These are phyloP conservation scores for Pachymerium ferrugineum DNA, from an alignment of 2,888 invertebrate species.

Conservation along the genomic window DNA sequence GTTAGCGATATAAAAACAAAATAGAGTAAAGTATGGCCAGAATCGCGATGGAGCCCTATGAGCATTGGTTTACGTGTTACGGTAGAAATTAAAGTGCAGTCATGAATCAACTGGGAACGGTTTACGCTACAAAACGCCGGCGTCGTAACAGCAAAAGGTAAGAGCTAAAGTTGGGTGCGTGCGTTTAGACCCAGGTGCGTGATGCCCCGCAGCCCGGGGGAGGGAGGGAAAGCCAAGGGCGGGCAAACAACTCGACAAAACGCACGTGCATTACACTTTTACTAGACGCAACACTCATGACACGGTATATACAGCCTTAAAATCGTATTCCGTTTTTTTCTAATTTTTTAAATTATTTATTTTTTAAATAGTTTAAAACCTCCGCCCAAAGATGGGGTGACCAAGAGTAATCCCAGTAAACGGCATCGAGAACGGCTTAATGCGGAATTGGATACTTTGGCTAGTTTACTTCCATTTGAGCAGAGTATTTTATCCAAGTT, in stretches of 20 bases:
- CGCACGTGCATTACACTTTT: background rate
- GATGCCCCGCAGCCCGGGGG: conserved; percentile 3
- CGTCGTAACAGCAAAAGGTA: conserved; percentile 95
- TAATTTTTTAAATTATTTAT: conserved; percentile 27
- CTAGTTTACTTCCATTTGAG: conserved; percentile 90
- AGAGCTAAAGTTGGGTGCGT: conserved; percentile 43
- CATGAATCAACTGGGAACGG: conserved; percentile 89
- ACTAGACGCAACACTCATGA: background rate
- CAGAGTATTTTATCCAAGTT: conserved; percentile 96
- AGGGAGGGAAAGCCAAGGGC: background rate
- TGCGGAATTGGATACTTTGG: conserved; percentile 95
- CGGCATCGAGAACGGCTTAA: conserved; percentile 95
- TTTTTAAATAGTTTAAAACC: conserved; percentile 74
- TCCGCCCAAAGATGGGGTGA: conserved; percentile 88
- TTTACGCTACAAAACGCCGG: conserved; percentile 92
- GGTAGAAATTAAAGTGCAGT: conserved; percentile 31
- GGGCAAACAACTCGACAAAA: background rate
- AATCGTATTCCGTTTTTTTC: background rate
- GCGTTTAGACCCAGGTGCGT: background rate
- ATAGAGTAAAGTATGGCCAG: conserved; percentile 34
- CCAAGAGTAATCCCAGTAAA: conserved; percentile 97
- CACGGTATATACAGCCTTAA: background rate
- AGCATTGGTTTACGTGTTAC: conserved; percentile 28
- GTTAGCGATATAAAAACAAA: conserved; percentile 34
- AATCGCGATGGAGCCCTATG: conserved; percentile 33